These are phyloP conservation scores for Melanogrammus aeglefinus DNA, from an alignment of 2,797 vertebrate genomes.

Conservation along the genomic window DNA sequence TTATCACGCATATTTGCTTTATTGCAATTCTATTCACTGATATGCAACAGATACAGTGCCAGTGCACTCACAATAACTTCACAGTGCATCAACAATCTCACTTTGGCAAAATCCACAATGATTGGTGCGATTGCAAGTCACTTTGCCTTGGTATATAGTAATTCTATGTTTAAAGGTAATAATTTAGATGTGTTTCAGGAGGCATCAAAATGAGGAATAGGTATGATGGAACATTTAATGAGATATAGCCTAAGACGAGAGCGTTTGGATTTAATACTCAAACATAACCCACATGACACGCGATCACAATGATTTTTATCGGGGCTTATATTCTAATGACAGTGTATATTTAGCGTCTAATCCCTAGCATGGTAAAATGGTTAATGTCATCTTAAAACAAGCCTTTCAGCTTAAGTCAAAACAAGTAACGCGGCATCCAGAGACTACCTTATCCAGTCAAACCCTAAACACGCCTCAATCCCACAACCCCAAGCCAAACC, in stretches of 20 bases:
- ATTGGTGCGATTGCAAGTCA: not conserved
- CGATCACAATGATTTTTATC: not conserved
- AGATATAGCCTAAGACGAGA: not conserved
- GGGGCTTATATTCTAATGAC: not conserved
- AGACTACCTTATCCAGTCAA: not conserved
- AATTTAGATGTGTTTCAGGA: not conserved
- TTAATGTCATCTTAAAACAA: not conserved
- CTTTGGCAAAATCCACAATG: not conserved
- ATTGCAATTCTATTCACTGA: not conserved
- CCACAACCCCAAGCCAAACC: not conserved
- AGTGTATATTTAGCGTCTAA: not conserved
- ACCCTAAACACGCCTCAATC: not conserved
- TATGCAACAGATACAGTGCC: not conserved
- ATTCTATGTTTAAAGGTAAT: not conserved
- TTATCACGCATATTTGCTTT: slow-evolving; percentile 35
- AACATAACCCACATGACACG: not conserved
- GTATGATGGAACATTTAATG: not conserved
- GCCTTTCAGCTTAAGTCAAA: not conserved
- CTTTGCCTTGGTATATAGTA: not conserved
- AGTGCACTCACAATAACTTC: not conserved
- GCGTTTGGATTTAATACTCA: not conserved
- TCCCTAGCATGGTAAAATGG: not conserved
- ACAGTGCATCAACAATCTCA: not conserved
- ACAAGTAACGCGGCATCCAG: not conserved
- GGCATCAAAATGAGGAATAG: not conserved